Percentiles rank a stretch among this genome's conserved stretches.
Conservation (phyloP, 2,113 vertebrate species). For the Tachycineta bicolor region DNA sequence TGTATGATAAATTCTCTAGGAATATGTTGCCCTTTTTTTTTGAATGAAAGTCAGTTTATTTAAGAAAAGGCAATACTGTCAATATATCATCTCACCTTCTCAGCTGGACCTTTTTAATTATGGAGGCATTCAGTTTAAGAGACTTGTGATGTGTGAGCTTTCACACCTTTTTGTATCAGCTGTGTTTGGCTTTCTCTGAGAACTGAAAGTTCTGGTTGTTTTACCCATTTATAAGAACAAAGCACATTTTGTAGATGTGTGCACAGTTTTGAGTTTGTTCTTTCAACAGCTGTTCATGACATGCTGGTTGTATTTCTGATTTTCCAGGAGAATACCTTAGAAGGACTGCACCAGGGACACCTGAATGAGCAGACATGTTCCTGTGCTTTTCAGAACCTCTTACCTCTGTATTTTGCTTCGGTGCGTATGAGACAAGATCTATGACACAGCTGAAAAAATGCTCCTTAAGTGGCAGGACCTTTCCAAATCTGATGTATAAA, state of each 20-base stretch:
- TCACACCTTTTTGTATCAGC: not conserved
- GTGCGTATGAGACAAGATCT: conserved; percentile 76
- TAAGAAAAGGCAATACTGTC: not conserved
- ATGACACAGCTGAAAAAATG: not conserved
- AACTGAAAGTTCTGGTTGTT: not conserved
- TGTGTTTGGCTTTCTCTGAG: not conserved
- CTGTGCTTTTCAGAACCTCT: conserved; percentile 79
- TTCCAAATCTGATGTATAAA: not conserved
- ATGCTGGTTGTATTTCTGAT: not conserved
- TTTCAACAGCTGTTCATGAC: not conserved
- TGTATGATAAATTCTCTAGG: not conserved
- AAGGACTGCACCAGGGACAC: conserved; percentile 81
- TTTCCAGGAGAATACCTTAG: conserved; percentile 80
- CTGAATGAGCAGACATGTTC: conserved; percentile 83
- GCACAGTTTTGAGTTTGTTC: not conserved
- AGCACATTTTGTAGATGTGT: not conserved
- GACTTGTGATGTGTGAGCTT: not conserved
- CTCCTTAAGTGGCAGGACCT: not conserved
- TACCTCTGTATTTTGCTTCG: conserved; percentile 78
- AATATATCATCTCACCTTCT: not conserved
- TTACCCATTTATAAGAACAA: not conserved
- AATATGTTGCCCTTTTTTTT: not conserved
- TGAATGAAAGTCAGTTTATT: not conserved
- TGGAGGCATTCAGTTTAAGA: not conserved
- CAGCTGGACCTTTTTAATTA: not conserved